phyloP scores from a whole-genome alignment of 2,797 vertebrate genomes.

The Saxicola maurus region DNA sequence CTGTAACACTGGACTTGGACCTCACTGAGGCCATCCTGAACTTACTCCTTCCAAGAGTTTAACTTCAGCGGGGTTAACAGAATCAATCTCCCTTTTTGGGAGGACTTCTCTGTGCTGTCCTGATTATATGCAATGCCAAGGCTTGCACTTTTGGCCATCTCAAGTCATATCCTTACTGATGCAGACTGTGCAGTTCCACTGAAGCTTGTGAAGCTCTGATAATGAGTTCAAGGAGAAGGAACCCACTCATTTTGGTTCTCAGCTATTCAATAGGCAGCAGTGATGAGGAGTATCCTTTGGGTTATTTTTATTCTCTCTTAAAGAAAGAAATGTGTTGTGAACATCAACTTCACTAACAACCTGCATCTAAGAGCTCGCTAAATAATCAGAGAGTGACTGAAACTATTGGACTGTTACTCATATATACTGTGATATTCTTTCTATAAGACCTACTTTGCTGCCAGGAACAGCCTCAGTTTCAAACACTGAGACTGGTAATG shows the following conservation, averaged over 20 bases:
- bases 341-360: background rate
- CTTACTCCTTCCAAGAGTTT: background rate
- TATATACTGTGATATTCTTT: background rate
- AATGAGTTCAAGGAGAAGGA: background rate
- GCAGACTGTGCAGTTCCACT: background rate
- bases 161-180: background rate
- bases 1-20: background rate
- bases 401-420: background rate
- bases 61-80: background rate
- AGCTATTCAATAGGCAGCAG: background rate
- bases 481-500: background rate
- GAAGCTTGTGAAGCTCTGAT: background rate
- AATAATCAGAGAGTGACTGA: background rate
- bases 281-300: fast-evolving
- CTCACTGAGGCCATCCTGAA: background rate
- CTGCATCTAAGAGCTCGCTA: background rate
- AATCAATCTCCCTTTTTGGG: background rate
- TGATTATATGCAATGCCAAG: background rate
- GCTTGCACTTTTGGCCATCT: background rate
- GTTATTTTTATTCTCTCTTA: background rate
- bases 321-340: background rate
- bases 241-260: background rate
- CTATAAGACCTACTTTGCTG: background rate
- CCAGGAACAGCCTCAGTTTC: background rate
- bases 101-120: background rate